Conservation (phyloP, 2,888 invertebrate genomes). For the Hartigia nigra region DNA sequence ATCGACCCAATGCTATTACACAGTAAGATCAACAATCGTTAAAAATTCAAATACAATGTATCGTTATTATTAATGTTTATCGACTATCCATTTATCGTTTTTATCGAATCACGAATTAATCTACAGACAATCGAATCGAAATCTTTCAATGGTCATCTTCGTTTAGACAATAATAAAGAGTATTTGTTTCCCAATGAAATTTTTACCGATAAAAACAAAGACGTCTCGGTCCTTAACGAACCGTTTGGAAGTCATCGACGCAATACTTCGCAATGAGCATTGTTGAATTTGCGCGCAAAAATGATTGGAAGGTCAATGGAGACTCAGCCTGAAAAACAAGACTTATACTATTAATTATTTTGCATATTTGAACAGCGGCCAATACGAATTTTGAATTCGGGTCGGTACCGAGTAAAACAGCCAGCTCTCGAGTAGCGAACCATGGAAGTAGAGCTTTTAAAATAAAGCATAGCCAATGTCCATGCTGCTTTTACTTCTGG, state of each 20-base stretch:
- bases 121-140: background rate
- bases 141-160: background rate
- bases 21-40: background rate
- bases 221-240: background rate
- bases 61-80: background rate
- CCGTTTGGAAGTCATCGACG: background rate
- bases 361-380: constrained; percentile 38
- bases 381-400: constrained; percentile 37
- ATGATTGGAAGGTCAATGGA: constrained; percentile 9
- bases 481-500: background rate
- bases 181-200: background rate
- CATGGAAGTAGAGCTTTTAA: constrained; percentile 9
- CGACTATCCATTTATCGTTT: background rate
- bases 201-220: background rate
- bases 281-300: background rate
- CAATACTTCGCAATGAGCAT: background rate
- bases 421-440: background rate
- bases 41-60: background rate
- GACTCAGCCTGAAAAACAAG: constrained; percentile 14
- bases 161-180: background rate
- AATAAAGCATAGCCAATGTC: constrained; percentile 19
- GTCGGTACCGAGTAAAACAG: constrained; percentile 30
- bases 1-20: background rate
- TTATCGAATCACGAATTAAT: background rate
- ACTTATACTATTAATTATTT: constrained; percentile 36